Evolutionary conservation across 2,113 vertebrate species (phyloP), one percentile per base, ranked within the genome.

Genomic region (Cebidichthys violaceus): DNA sequence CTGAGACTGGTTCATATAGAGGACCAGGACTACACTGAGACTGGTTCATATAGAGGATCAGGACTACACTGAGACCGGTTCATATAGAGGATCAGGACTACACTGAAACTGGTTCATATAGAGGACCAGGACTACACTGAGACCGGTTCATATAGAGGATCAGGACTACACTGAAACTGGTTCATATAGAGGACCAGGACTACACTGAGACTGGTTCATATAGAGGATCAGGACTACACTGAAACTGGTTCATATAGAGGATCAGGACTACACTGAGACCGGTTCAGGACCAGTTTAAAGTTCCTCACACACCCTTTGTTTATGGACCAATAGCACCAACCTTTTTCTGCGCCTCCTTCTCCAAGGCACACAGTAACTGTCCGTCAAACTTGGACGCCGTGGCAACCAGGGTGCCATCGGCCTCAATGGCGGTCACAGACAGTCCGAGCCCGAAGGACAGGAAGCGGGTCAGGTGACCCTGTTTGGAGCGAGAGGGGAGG

Each of bases 381-480:
- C 8, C 86, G 83, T 99, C 98, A 52, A 96, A 96, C 77, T 52
- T 95, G 71, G 90, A 62, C 0, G 97, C 97, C 90, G 88, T 93
- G 1, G 85, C 27, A 18, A 96, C 95, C 76, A 98, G 94, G 11
- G 82, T 83, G 13, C 29, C 27, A 5, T 98, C 96, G 0, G 96
- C 96, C 83, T 99, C 98, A 3, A 99, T 90, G 0, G 96, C 96
- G 0, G 96, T 98, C 57, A 98, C 97, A 0, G 88, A 87, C 4
- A 99, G 92, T 0, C 96, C 94, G 10, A 97, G 96, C 7, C 96
- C 95, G 3, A 97, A 96, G 33, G 97, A 95, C 90, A 98, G 92
- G 88, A 96, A 97, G 1, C 97, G 96, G 2, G 97, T 96, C 70
- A 99, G 94, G 70, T 98, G 98, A 67, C 97, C 98, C 97, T 98